Conservation (phyloP, 2,113 vertebrate genomes). For the Bos indicus region DNA sequence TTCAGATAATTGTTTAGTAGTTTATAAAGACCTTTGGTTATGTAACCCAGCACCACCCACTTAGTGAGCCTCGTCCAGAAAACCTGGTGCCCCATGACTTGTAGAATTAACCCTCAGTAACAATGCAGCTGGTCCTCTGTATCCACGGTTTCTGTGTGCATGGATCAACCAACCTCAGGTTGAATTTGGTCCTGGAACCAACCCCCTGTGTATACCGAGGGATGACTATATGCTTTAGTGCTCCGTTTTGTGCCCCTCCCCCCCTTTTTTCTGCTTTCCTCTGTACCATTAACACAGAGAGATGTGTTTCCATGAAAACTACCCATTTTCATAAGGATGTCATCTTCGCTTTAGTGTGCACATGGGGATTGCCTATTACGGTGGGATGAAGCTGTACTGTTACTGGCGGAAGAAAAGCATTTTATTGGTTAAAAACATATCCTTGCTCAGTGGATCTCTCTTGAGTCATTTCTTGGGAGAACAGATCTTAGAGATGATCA, state of each 20-base stretch:
- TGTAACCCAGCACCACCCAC: neutral
- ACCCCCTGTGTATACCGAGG: neutral
- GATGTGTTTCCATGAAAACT: neutral
- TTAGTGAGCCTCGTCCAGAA: neutral
- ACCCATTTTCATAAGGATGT: neutral
- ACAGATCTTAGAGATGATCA: neutral
- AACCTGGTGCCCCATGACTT: neutral
- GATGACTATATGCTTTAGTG: neutral
- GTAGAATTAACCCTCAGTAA: neutral
- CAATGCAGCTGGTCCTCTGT: neutral
- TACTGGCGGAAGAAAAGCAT: neutral
- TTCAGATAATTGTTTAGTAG: neutral
- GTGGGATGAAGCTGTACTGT: neutral
- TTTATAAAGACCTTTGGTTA: neutral
- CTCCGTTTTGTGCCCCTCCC: neutral
- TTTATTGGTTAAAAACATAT: neutral
- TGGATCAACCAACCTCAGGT: neutral
- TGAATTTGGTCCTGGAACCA: neutral
- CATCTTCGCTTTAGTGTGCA: neutral
- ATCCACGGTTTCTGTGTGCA: neutral
- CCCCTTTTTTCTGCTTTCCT: neutral
- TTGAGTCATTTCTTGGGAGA: neutral
- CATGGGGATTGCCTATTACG: neutral
- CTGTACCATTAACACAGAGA: neutral
- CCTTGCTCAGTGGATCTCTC: neutral